Evolutionary conservation across 1,140 invertebrate species (phyloP).

Genomic region (Hesperophylax magnus): DNA sequence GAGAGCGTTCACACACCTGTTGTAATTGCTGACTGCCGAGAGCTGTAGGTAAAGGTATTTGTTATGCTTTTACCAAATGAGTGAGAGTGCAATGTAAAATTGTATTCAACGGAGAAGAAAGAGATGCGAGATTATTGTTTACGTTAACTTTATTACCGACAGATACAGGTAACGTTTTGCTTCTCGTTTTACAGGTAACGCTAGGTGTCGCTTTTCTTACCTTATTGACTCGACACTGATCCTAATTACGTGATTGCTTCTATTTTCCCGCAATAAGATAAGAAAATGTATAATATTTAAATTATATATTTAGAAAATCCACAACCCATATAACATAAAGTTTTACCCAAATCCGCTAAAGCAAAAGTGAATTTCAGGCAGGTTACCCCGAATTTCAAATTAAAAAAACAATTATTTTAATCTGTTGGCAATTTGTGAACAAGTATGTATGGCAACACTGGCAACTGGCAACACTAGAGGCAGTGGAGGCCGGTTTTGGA

Average conservation of each 20-base stretch:
- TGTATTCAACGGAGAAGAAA: constrained; percentile 6
- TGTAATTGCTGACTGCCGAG: constrained; percentile 42
- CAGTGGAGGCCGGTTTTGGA: constrained; percentile 23
- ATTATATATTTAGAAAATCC: too few species aligned
- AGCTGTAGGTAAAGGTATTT: constrained; percentile 36
- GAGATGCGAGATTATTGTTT: constrained; percentile 18
- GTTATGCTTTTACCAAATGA: constrained; percentile 44
- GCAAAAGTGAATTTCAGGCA: too few species aligned
- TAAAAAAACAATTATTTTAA: too few species aligned
- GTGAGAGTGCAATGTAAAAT: constrained; percentile 41
- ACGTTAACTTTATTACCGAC: constrained; percentile 21
- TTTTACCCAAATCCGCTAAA: too few species aligned
- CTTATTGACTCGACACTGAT: too few species aligned
- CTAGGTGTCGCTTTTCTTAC: constrained; percentile 24
- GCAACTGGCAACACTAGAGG: constrained; percentile 21
- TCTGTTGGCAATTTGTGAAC: too few species aligned
- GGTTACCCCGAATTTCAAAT: too few species aligned
- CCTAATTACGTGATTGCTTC: too few species aligned
- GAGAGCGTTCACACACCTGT: constrained; percentile 48
- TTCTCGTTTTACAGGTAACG: constrained; percentile 11
- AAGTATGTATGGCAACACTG: too few species aligned
- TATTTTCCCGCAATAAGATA: too few species aligned
- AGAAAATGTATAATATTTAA: too few species aligned
- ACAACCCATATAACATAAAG: too few species aligned
- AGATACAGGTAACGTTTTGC: constrained; percentile 34